Evolutionary conservation across 2,113 vertebrate species (phyloP), one percentile per base, ranked within the genome.

Genomic region (Prietella phreatophila): DNA sequence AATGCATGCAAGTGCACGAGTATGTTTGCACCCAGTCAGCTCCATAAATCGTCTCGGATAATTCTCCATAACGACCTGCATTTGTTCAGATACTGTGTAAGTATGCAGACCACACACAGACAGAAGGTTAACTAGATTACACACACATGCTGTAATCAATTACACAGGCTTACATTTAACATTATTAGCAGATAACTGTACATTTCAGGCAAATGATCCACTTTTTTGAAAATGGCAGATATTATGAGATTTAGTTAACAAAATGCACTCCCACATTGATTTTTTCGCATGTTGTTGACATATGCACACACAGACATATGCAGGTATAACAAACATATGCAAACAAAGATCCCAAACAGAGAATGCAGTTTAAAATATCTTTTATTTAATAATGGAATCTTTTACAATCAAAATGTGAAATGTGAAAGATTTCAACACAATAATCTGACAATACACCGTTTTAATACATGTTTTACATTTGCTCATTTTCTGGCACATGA

Each of bases 51-150:
- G 13, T 69, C 75, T 56, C 14, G 11, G 33, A 84, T 82, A 85
- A 83, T 76, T 50, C 80, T 79, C 83, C 42, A 1, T 67, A 69
- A 69, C 22, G 58, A 85, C 53, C 76, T 75, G 67, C 85, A 83
- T 76, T 67, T 60, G 88, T 84, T 83, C 69, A 65, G 69, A 53
- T 30, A 60, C n/a, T 86, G 55, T 84, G 63, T 20, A 84, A 83
- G 53, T 82, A 87, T 81, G 36, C 27, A 63, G 86, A 90, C 89
- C 88, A 89, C 88, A 89, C 90, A 85, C 88, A 87, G 61, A 84
- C 60, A 60, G 13, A 69, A 25, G 22, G n/a, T 82, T 86, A 76
- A 42, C 56, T 63, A 9, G 42, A 83, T 89, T 61, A 82, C 60
- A 83, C 79, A 82, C 69, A 50, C 73, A 88, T n/a, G 61, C 60